These are phyloP conservation scores for Taxidea taxus DNA, from an alignment of 2,113 vertebrate species.

Conservation along the genomic window DNA sequence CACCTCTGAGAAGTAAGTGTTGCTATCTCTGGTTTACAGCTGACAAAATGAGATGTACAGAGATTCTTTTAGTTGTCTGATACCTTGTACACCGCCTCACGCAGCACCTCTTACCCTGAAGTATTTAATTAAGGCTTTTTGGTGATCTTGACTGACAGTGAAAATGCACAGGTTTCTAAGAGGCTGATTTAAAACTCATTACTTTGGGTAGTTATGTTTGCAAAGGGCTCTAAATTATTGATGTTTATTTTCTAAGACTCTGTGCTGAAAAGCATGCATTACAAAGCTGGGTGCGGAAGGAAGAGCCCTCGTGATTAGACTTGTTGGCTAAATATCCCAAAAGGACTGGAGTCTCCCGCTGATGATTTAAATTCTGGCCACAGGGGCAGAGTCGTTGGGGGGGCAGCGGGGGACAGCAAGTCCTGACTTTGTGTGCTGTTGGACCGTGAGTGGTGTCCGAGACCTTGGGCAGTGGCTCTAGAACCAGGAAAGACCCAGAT, in stretches of 20 bases:
- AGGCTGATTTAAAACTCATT: neutral
- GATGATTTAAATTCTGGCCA: neutral
- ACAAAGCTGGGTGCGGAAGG: neutral
- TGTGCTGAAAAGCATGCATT: neutral
- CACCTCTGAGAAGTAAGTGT: neutral
- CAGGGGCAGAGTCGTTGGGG: neutral
- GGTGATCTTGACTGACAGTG: neutral
- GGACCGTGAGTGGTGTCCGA: neutral
- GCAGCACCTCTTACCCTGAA: neutral
- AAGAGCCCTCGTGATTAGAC: neutral
- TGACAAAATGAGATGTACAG: neutral
- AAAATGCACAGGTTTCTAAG: neutral
- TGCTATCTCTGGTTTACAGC: neutral
- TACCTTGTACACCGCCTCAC: neutral
- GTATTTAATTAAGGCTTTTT: neutral
- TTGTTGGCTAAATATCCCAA: neutral
- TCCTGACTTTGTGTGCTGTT: neutral
- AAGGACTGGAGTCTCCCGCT: neutral
- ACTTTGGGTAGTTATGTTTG: conserved; percentile 49
- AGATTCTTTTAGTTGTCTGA: neutral
- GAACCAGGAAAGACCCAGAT: neutral
- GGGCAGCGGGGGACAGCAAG: neutral
- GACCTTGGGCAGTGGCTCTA: neutral
- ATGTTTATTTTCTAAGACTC: conserved; percentile 42
- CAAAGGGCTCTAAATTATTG: conserved; percentile 25